Base-by-base conservation (phyloP, 2,888 invertebrate species). In the Pristionchus mayeri region DNA sequence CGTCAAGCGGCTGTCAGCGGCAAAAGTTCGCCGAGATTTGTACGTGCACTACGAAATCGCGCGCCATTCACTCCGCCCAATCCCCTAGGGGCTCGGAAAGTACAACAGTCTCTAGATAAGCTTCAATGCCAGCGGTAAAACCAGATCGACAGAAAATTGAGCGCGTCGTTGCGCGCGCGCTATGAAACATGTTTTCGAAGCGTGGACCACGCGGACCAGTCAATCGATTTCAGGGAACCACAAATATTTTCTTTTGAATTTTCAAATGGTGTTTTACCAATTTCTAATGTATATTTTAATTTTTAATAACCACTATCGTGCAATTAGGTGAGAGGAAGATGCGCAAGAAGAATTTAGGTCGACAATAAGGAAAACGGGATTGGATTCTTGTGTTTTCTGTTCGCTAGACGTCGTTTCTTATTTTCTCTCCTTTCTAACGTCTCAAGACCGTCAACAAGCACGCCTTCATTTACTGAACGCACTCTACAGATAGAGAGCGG, bases 101-200 rank as follows among this genome's bases (percentile, higher is more conserved):
- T 71, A 44, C 71, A 71, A 44, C 40, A 71, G 71, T 24, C 67
- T n/a, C 37, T 67, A n/a, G 71, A 71, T 71, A n/a, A 71, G 71
- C 71, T 71, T 71, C 71, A 44, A 13, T 18, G 34, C 71, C 21
- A 18, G 44, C 71, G n/a, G 40, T n/a, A 37, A 71, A 71, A 71
- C 71, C 71, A 71, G 71, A 30, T n/a, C 40, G 40, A 4, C n/a
- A 44, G 40, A 71, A 40, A 18, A 34, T 40, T 40, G 40, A 71
- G 24, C 30, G 71, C 37, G 71, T 13, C 13, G 13, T n/a, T n/a
- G n/a, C 67, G 67, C 67, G 67, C 18, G 24, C 40, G 40, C n/a
- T n/a, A 71, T 21, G 71, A 34, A 71, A 71, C 71, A 40, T 24
- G 71, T 71, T 71, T 71, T n/a, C 60, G 34, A 80, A 80, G 54